Conservation (phyloP, 2,888 invertebrate genomes). For the Hedya salicella region DNA sequence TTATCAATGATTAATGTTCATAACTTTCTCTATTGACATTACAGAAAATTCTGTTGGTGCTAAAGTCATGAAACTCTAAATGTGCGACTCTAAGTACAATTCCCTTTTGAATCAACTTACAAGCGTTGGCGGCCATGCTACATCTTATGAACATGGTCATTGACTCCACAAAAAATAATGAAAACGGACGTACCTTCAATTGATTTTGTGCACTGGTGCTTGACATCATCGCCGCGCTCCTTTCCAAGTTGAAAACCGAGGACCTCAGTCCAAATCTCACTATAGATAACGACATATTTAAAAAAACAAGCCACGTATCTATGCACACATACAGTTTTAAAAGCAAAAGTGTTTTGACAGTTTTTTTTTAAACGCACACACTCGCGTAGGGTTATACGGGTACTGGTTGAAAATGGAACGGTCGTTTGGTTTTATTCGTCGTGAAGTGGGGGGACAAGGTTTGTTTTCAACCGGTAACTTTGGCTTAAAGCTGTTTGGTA, state of each 20-base stretch:
- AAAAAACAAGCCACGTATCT: conserved; percentile 45
- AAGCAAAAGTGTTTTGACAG: conserved; percentile 44
- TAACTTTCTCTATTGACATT: conserved; percentile 1
- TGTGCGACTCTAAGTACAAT: not conserved
- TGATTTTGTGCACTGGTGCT: conserved; percentile 66
- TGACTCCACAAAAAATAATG: conserved; percentile 32
- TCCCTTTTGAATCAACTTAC: not conserved
- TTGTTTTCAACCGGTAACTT: conserved; percentile 57
- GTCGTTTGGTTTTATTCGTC: conserved; percentile 68
- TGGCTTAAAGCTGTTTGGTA: conserved; percentile 18
- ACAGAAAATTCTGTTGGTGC: conserved; percentile 12
- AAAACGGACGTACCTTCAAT: conserved; percentile 66
- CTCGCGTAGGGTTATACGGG: conserved; percentile 50
- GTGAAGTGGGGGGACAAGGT: conserved; percentile 56
- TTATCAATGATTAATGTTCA: not conserved
- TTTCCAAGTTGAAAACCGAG: conserved; percentile 67
- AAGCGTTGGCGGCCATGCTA: conserved; percentile 16
- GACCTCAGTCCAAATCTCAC: conserved; percentile 73
- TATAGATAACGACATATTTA: conserved; percentile 78
- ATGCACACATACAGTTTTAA: conserved; percentile 46
- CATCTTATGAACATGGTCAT: conserved; percentile 24
- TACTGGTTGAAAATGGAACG: conserved; percentile 63
- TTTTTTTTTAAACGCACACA: conserved; percentile 42
- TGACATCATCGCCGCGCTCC: conserved; percentile 65
- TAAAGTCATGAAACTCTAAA: conserved; percentile 3